These are phyloP conservation scores for Scyliorhinus canicula DNA, from an alignment of 2,797 vertebrate genomes.

Conservation along the genomic window DNA sequence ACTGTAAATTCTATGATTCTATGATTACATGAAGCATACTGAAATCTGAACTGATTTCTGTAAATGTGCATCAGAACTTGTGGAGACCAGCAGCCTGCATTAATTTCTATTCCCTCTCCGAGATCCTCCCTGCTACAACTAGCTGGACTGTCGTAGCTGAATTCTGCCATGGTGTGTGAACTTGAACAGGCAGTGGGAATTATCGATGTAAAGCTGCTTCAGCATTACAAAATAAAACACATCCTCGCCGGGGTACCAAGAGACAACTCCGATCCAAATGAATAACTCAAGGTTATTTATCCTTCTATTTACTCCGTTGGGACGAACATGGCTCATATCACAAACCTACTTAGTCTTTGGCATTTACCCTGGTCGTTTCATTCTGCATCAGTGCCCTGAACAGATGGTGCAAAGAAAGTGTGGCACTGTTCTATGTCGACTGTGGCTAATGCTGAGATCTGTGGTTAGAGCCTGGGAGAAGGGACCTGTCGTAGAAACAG, in stretches of 20 bases:
- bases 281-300: constrained; percentile 32
- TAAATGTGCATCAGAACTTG: neutral
- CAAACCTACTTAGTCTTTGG: constrained; percentile 29
- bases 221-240: neutral
- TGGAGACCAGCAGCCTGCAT: neutral
- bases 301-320: constrained; percentile 19
- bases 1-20: no score
- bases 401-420: constrained; percentile 30
- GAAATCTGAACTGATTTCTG: neutral
- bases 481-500: neutral
- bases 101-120: neutral
- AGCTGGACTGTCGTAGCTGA: neutral
- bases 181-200: neutral
- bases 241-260: neutral
- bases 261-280: constrained; percentile 28
- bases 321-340: neutral
- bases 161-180: neutral
- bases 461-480: neutral
- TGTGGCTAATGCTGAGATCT: constrained; percentile 26
- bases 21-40: no score
- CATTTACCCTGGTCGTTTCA: constrained; percentile 24
- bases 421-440: constrained; percentile 16
- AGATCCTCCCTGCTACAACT: neutral
- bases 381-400: constrained; percentile 30
- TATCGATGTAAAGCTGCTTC: neutral